phyloP scores from a whole-genome alignment of 2,113 vertebrate species.

The Phalacrocorax brasilianus region DNA sequence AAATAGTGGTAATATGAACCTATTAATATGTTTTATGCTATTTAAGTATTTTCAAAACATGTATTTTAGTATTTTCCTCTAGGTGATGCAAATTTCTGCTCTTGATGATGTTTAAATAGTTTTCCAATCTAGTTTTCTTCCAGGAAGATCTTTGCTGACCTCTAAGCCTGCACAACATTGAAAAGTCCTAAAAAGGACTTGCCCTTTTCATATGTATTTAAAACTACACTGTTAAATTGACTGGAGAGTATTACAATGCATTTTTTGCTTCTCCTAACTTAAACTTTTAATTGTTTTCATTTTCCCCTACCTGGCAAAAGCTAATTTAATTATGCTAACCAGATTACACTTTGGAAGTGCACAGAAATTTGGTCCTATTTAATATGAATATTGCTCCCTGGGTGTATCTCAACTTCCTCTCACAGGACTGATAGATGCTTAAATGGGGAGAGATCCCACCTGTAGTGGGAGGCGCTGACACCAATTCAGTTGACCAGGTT shows the following conservation, averaged over 20 bases:
- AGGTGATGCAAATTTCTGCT: background rate
- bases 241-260: background rate
- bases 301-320: background rate
- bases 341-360: background rate
- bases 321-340: background rate
- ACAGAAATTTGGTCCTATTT: background rate
- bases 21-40: background rate
- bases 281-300: accelerated
- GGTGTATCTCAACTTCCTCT: background rate
- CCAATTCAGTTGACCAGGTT: background rate
- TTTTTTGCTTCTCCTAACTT: background rate
- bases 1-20: background rate
- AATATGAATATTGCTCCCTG: background rate
- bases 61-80: background rate
- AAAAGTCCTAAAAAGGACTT: background rate
- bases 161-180: background rate
- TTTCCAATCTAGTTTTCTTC: background rate
- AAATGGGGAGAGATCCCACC: background rate
- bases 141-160: background rate
- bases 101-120: background rate
- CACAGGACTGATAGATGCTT: background rate
- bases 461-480: background rate
- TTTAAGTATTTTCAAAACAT: background rate
- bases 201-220: background rate
- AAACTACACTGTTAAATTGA: background rate